Evolutionary conservation across 1,140 invertebrate genomes (phyloP), one percentile per base, ranked within the genome.

Genomic region (Triops longicaudatus): DNA sequence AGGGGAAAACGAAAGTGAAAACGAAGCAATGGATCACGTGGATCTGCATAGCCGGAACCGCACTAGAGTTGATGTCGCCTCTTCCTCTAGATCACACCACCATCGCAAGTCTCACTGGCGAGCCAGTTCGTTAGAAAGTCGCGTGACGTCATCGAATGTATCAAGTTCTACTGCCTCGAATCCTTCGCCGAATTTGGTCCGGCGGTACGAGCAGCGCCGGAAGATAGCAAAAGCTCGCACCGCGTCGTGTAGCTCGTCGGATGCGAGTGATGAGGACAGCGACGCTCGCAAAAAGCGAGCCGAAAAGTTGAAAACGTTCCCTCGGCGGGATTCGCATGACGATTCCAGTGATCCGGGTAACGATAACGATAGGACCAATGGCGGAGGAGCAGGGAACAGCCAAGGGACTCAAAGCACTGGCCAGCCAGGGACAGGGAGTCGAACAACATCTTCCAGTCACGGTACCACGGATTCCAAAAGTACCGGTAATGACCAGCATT

Each of bases 211-310:
- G 82, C 88, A 91, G 81, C 86, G 90, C 31, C 86, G 89, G 22
- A 91, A 91, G 82, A 89, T 91, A 78, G 89, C 91, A 77, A 92
- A 92, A 81, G 88, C 90, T 7, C 86, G 93, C 22, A 93, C 93
- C 7, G 91, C 93, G 1, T 94, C 92, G 7, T 95, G 94, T 82
- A 93, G 92, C 80, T 93, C 93, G 74, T 96, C 94, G 0, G 93
- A 95, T 82, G 92, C 94, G 6, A 95, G 93, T 73, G 94, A 97
- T 83, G 94, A 96, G 83, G 94, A 96, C 81, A 92, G 91, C 50
- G 93, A 95, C 82, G 87, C 87, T 72, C 87, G 91, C 26, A 92
- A 93, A 81, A 93, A 94, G 80, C 85, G 91, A 31, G 90, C 90
- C 26, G 89, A 93, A 73, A 92, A 92, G 83, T 85, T 91, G 71